Conservation (phyloP, 1,140 invertebrate genomes). For the Sitophilus oryzae region DNA sequence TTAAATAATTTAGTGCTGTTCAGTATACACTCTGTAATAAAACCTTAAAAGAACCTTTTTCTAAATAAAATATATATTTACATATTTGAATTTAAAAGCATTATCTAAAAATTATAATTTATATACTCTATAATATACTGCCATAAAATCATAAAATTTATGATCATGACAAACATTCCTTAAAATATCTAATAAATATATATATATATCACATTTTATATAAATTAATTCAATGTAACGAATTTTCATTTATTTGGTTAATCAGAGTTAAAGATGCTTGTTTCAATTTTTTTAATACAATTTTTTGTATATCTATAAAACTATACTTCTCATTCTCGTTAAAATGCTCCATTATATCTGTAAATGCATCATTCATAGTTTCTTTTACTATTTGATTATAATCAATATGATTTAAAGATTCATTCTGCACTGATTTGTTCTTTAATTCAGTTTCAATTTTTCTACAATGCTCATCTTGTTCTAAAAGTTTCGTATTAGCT, state of each 20-base stretch:
- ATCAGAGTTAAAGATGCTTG: constrained; percentile 14
- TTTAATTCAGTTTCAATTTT: neutral
- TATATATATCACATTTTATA: too few species aligned
- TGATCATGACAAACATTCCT: too few species aligned
- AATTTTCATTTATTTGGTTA: neutral
- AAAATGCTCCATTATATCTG: constrained; percentile 15
- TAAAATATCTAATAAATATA: too few species aligned
- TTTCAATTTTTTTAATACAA: constrained; percentile 13
- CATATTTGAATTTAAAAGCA: too few species aligned
- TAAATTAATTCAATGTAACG: too few species aligned
- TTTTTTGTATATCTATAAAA: constrained; percentile 6
- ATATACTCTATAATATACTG: too few species aligned
- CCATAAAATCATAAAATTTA: too few species aligned
- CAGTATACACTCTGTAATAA: too few species aligned
- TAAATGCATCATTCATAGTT: constrained; percentile 21
- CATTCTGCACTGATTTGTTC: neutral
- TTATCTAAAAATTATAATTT: too few species aligned
- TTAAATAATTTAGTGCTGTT: too few species aligned
- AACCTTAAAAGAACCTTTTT: too few species aligned
- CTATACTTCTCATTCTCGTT: constrained; percentile 4
- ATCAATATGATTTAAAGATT: constrained; percentile 2
- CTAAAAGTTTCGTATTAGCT: neutral
- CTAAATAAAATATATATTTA: too few species aligned
- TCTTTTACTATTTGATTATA: constrained; percentile 10
- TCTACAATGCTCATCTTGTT: neutral